These are phyloP conservation scores for Eilema depressum DNA, from an alignment of 2,888 invertebrate genomes.

Conservation along the genomic window DNA sequence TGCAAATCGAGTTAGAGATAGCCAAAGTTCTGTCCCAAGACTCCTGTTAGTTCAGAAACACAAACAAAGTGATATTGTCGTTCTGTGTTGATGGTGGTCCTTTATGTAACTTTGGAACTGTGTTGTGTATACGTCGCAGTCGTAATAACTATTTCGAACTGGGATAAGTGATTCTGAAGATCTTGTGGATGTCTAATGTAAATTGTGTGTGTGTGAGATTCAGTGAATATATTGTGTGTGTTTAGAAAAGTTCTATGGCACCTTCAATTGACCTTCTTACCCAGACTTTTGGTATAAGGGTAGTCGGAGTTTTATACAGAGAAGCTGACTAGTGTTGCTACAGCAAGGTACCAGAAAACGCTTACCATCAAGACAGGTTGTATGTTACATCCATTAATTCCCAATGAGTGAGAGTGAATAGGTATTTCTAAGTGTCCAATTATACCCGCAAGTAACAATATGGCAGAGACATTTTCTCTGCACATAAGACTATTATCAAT, in stretches of 20 bases:
- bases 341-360: not conserved
- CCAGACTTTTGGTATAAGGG: not conserved
- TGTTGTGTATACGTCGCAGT: not conserved
- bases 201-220: not conserved
- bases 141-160: not conserved
- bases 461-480: not conserved
- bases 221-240: not conserved
- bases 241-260: too few relatives aligned
- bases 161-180: slow-evolving; percentile 3
- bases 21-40: slow-evolving; percentile 55
- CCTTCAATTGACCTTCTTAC: not conserved
- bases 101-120: slow-evolving; percentile 32
- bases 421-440: not conserved
- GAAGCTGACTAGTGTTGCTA: not conserved
- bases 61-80: slow-evolving; percentile 60
- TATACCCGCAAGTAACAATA: not conserved
- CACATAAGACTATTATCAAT: not conserved
- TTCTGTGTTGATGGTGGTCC: slow-evolving; percentile 55
- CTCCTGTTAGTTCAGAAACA: slow-evolving; percentile 41
- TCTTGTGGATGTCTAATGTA: not conserved
- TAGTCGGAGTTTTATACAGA: not conserved
- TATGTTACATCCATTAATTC: not conserved
- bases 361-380: not conserved
- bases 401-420: not conserved
- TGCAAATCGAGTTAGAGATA: slow-evolving; percentile 71